Base-by-base conservation (phyloP, 2,797 vertebrate genomes). In the Tarsius wallacei region DNA sequence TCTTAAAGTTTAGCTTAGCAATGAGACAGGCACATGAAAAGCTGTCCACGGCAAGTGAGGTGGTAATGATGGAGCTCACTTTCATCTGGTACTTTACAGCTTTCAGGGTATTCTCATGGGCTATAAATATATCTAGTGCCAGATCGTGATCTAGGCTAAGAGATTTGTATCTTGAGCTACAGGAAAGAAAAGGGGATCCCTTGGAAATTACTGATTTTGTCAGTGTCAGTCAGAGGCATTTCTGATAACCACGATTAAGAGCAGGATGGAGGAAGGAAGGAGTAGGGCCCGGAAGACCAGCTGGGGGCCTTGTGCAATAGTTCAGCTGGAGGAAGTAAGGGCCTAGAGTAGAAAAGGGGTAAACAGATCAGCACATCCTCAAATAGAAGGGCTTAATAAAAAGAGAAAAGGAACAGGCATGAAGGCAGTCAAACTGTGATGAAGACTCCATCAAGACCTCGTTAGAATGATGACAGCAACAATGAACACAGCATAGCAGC, bases 401-500 rank as follows among this genome's bases (percentile, higher is more conserved):
- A 42, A 42, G 42, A 42, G 42, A 42, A 42, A 42, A 42, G 42
- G 42, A 76, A 87, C 0, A 1, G 36, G 31, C 14, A 19, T 11
- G 6, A 53, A 83, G 76, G 47, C 31, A 76, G 78, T 7, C 17
- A 53, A 74, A 26, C 11, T 14, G 11, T 0, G 21, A 10, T 2
- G 80, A 42, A 47, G 77, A 49, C 36, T 59, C 55, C 9, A 7
- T 7, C 6, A 15, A 49, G 66, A 24, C n/a, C 71, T 2, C 0
- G 33, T 22, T 0, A 24, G 55, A 47, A 68, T 4, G 47, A 14
- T 0, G 2, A 24, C 0, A 1, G 36, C 53, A 36, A 19, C 7
- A n/a, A 47, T 3, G 55, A 26, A 2, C 64, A 17, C 5, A 24
- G 77, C 31, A 42, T 47, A 6, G 21, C 28, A 53, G 8, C 57